Base-by-base conservation (phyloP, 2,888 invertebrate genomes). In the Danaus chrysippus region DNA sequence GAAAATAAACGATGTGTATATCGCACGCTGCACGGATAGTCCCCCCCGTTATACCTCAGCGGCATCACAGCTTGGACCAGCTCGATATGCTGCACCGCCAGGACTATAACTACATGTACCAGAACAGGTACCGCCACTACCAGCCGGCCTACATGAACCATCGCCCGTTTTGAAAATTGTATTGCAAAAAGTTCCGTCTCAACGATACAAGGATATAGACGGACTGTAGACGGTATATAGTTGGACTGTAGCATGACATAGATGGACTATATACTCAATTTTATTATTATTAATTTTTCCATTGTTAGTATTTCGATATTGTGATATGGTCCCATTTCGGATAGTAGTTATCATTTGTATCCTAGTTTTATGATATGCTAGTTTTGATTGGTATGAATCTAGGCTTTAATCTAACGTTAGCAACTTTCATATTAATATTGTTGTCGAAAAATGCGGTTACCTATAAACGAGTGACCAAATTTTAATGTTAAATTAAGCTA, bases 101-200 rank as follows among this genome's bases (percentile, higher is more conserved):
- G 58, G 87, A 88, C 56, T 84, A 84, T 73, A 81, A 76, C 71
- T 83, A 84, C 76, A 76, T 78, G 75, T 84, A 82, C 79, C 73
- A 77, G 65, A 76, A 76, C 71, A 79, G 88, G 77, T 76, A 79
- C 34, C 79, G 87, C 9, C 88, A 90, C 76, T 84, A 81, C 71
- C 87, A 86, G 77, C 76, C 87, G 56, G 76, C 82, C 19, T 87
- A 86, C 65, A 83, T 84, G 82, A 74, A 91, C 72, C 89, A 90
- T 73, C 86, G 91, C 75, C 91, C 89, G 73, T 91, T 91, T 86
- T 91, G 91, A 91, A 91, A 88, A 88, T 78, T 88, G 63, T 89
- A 84, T 71, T 91, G 91, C 75, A 90, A 88, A 76, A 90, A 88
- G 82, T 90, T 90, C 77, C 89, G 91, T 76, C 80, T 91, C 5